Evolutionary conservation across 2,888 invertebrate genomes (phyloP).

Genomic region (Choreutis nemorana): DNA sequence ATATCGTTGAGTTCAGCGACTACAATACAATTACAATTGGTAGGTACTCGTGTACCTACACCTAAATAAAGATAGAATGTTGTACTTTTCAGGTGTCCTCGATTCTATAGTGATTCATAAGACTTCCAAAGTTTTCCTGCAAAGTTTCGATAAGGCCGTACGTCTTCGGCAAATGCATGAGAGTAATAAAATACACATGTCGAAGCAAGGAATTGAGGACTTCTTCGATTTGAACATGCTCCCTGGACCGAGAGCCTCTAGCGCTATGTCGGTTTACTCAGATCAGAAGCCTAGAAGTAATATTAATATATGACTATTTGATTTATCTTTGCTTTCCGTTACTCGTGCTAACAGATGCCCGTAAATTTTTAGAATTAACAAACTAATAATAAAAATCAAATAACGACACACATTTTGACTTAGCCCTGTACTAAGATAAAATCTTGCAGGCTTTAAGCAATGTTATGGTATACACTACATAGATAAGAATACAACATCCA

Average conservation of each 20-base stretch:
- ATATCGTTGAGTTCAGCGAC: no score
- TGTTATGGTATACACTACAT: no score
- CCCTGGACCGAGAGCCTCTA: constrained; percentile 32
- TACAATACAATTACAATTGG: no score
- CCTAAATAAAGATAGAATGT: not conserved
- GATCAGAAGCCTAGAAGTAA: constrained; percentile 34
- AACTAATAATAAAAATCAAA: no score
- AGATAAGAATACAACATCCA: no score
- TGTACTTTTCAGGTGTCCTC: constrained; percentile 53
- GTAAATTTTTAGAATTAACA: no score
- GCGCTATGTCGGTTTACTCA: constrained; percentile 29
- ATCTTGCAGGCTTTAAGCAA: no score
- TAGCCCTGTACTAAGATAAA: no score
- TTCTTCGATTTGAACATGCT: constrained; percentile 53
- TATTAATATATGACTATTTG: not conserved
- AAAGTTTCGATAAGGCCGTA: constrained; percentile 68
- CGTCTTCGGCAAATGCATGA: constrained; percentile 47
- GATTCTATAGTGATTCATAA: constrained; percentile 69
- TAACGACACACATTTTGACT: no score
- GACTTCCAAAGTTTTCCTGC: constrained; percentile 67
- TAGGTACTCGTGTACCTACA: no score
- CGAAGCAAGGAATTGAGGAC: constrained; percentile 34
- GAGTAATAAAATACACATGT: constrained; percentile 31
- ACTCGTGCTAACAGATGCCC: no score
- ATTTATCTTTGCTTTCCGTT: no score